Evolutionary conservation across 1,140 invertebrate genomes (phyloP), one percentile per base, ranked within the genome.

Genomic region (Varroa destructor): DNA sequence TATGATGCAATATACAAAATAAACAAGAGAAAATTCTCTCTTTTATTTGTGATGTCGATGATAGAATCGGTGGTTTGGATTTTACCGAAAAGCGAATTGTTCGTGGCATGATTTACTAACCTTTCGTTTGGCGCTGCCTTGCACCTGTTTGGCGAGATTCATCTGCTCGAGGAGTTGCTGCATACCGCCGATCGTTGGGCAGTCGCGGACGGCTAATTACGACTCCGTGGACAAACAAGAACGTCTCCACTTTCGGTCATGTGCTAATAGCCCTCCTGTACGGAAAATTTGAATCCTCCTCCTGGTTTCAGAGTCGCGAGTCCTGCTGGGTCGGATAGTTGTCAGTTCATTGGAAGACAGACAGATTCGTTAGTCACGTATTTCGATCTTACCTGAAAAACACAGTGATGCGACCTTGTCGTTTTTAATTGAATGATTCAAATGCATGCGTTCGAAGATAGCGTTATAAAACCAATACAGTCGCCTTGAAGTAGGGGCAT

Each of bases 101-200:
- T 25, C 25, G 25, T 51, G 8, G 4, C 46, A 8, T 51, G 46
- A 46, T 1, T 37, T 67, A 67, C 61, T 25, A 12, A 67, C 61
- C 61, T 67, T 67, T 40, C 61, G 14, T 67, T 67, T 67, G 14
- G 61, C 61, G 61, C 61, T 67, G 61, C 61, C 61, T 67, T 67
- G 61, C 40, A 67, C 61, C 61, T 67, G 61, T 46, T 67, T 67
- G 12, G 61, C 61, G 40, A 67, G 46, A 40, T 67, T 67, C 61
- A 67, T 67, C 36, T 67, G 61, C 10, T 67, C 61, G 36, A 67
- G 40, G 14, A 67, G 61, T 37, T 67, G 61, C 61, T 67, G 61
- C 61, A 67, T 67, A 43, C 46, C 61, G 61, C 61, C 61, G 8
- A 67, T 12, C 61, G 40, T 67, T 51, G 61, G 14, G 40, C 61